Percentiles rank a stretch among this genome's conserved stretches.
Conservation (phyloP, 2,113 vertebrate species). For the Crotophaga sulcirostris region DNA sequence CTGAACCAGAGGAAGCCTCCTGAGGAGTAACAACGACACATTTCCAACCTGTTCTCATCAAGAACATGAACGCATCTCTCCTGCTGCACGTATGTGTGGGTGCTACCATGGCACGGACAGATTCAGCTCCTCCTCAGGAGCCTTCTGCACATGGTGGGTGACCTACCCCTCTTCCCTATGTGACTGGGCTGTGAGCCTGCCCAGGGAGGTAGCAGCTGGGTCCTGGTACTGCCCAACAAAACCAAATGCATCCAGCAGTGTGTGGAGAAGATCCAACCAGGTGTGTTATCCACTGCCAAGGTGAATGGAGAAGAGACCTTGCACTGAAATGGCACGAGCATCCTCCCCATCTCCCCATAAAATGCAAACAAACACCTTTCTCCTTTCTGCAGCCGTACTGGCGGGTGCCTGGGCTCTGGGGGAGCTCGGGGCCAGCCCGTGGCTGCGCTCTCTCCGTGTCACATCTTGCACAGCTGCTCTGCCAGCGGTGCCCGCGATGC, state of each 20-base stretch:
- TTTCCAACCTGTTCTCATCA: not conserved
- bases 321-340: not conserved
- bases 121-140: not conserved
- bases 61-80: not conserved
- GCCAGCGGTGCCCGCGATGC: not conserved
- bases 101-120: not conserved
- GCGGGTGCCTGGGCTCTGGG: accelerated
- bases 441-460: accelerated
- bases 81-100: accelerated
- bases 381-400: not conserved
- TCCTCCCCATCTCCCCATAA: not conserved
- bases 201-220: not conserved
- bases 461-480: not conserved
- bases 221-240: not conserved
- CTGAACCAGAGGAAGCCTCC: not conserved
- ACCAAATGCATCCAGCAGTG: not conserved
- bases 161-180: not conserved
- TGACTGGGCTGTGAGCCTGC: not conserved
- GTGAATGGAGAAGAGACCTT: accelerated
- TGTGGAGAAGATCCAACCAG: not conserved
- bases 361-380: too few species aligned
- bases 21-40: not conserved
- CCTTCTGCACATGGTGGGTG: not conserved
- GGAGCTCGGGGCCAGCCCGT: accelerated
- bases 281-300: not conserved